phyloP scores from a whole-genome alignment of 2,113 vertebrate species.

The Siniperca chuatsi region DNA sequence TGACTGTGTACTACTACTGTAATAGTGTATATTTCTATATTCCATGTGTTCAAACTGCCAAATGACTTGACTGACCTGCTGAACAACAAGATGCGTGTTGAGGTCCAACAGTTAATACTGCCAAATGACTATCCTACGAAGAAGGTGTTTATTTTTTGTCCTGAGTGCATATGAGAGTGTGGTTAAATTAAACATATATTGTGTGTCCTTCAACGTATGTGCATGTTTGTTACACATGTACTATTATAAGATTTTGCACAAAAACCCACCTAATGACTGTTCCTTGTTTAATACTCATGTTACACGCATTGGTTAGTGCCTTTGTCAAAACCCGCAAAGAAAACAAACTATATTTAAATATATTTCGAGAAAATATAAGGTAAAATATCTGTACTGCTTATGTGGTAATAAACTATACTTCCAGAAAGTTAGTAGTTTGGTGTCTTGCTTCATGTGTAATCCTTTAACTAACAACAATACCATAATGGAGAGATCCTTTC shows the following conservation, averaged over 20 bases:
- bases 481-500: not conserved
- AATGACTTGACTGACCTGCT: slow-evolving; percentile 52
- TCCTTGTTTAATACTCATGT: slow-evolving; percentile 64
- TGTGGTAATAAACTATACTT: slow-evolving; percentile 72
- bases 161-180: slow-evolving; percentile 35
- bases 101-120: slow-evolving; percentile 53
- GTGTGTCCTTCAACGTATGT: slow-evolving; percentile 54
- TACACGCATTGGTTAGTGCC: slow-evolving; percentile 75
- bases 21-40: slow-evolving; percentile 44
- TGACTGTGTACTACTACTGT: slow-evolving; percentile 59
- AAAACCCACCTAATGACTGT: slow-evolving; percentile 64
- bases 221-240: slow-evolving; percentile 69
- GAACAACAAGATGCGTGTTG: not conserved
- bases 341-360: slow-evolving; percentile 64
- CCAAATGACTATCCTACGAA: slow-evolving; percentile 58
- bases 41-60: slow-evolving; percentile 64
- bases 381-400: slow-evolving; percentile 54
- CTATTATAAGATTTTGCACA: slow-evolving; percentile 69
- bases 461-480: not conserved
- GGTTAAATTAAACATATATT: slow-evolving; percentile 53
- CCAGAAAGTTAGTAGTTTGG: slow-evolving; percentile 2
- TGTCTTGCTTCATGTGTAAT: slow-evolving; percentile 30
- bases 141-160: slow-evolving; percentile 58
- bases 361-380: slow-evolving; percentile 54
- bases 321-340: slow-evolving; percentile 72